Evolutionary conservation across 2,797 vertebrate genomes (phyloP).

Genomic region (Ceyx erithaca): DNA sequence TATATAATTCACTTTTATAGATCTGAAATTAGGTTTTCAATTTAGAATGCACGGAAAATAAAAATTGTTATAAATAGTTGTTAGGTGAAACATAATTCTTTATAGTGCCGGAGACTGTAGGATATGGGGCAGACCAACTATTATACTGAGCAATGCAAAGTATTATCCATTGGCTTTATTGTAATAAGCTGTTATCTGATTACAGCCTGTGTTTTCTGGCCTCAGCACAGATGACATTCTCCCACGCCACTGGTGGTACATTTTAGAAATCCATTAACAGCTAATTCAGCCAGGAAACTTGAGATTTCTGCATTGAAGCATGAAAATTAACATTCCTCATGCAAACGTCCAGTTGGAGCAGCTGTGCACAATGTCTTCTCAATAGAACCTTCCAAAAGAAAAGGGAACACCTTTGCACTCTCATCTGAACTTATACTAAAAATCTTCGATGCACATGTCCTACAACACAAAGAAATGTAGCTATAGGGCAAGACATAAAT

Average conservation of each 20-base stretch:
- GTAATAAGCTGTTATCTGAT: constrained; percentile 73
- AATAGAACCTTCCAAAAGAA: background rate
- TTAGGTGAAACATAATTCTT: constrained; percentile 56
- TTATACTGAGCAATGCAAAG: constrained; percentile 72
- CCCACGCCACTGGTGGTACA: background rate
- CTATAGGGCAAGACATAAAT: background rate
- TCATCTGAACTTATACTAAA: background rate
- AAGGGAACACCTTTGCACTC: background rate
- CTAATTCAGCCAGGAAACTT: constrained; percentile 21
- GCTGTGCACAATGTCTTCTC: background rate
- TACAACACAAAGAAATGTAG: background rate
- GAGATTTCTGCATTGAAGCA: constrained; percentile 23
- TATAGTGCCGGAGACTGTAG: constrained; percentile 37
- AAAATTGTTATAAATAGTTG: constrained; percentile 73
- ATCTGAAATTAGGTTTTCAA: constrained; percentile 64
- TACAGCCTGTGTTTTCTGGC: constrained; percentile 14
- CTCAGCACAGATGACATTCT: background rate
- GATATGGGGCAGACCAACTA: constrained; percentile 68
- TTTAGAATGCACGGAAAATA: constrained; percentile 45
- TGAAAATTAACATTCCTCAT: constrained; percentile 17
- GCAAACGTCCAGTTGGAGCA: background rate
- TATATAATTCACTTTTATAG: background rate
- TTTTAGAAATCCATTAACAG: constrained; percentile 46
- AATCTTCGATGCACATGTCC: background rate
- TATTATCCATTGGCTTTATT: constrained; percentile 67